A percentile compares a stretch with the other conserved stretches of the same genome.
phyloP scores from a whole-genome alignment of 2,888 invertebrate genomes.

The Leucozona laternaria region DNA sequence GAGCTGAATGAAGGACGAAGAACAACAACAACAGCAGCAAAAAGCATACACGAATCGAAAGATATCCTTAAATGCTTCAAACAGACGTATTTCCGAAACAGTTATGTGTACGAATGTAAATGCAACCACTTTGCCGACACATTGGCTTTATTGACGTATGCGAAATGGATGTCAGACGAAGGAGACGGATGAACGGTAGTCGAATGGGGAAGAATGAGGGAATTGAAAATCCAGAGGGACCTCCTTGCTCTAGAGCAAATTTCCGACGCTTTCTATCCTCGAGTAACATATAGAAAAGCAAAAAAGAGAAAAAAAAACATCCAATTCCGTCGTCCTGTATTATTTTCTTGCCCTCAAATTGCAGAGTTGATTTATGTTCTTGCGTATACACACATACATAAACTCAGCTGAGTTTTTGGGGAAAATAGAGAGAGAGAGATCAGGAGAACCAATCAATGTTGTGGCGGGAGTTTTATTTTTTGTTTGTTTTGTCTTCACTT shows the following conservation, averaged over 20 bases:
- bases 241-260: constrained; percentile 11
- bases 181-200: background rate
- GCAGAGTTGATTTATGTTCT: constrained; percentile 72
- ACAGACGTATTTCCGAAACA: constrained; percentile 74
- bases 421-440: constrained; percentile 5
- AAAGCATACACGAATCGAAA: constrained; percentile 35
- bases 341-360: constrained; percentile 59
- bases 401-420: constrained; percentile 2
- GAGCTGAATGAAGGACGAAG: constrained; percentile 1
- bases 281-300: background rate
- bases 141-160: constrained; percentile 76
- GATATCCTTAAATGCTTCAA: constrained; percentile 74
- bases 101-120: constrained; percentile 76
- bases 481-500: constrained; percentile 23
- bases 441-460: constrained; percentile 56
- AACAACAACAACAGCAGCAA: constrained; percentile 5
- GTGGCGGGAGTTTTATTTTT: constrained; percentile 32
- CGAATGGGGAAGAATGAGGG: constrained; percentile 32
- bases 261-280: constrained; percentile 24
- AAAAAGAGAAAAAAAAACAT: constrained; percentile 6
- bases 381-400: background rate
- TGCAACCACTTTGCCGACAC: constrained; percentile 76
- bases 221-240: constrained; percentile 71
- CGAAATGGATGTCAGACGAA: constrained; percentile 65
- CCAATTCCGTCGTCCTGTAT: constrained; percentile 52